phyloP scores from a whole-genome alignment of 2,797 vertebrate genomes.

The Spea hammondii region DNA sequence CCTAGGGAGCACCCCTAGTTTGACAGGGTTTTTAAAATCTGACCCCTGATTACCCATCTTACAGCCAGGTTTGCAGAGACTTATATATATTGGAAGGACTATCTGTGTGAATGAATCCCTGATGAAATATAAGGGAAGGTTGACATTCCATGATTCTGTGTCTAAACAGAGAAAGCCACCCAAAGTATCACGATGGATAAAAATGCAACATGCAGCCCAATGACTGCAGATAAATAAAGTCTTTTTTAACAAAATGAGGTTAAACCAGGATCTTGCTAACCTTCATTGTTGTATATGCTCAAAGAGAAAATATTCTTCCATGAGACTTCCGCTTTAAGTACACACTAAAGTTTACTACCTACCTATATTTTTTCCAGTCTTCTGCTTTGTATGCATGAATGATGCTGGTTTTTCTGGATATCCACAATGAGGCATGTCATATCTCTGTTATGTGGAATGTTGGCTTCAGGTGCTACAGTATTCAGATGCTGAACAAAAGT shows the following conservation, averaged over 20 bases:
- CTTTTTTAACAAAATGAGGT: too few relatives aligned
- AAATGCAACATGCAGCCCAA: too few relatives aligned
- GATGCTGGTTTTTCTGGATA: neutral
- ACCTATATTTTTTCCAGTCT: neutral
- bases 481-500: neutral
- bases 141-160: neutral
- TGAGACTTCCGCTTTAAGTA: too few relatives aligned
- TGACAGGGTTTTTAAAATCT: slow-evolving; percentile 6
- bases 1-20: neutral
- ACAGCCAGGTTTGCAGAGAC: neutral
- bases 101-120: neutral
- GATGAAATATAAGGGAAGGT: slow-evolving; percentile 8
- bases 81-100: neutral
- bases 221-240: too few relatives aligned
- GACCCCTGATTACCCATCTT: slow-evolving; percentile 7
- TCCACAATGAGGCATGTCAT: neutral
- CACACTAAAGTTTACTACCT: too few relatives aligned
- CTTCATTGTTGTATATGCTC: too few relatives aligned
- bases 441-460: neutral
- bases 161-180: too few relatives aligned
- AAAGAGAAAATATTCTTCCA: too few relatives aligned
- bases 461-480: slow-evolving; percentile 15
- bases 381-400: neutral
- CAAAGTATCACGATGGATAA: too few relatives aligned
- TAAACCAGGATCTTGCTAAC: too few relatives aligned